Evolutionary conservation across 2,113 vertebrate genomes (phyloP).

Genomic region (Grantiella picta): DNA sequence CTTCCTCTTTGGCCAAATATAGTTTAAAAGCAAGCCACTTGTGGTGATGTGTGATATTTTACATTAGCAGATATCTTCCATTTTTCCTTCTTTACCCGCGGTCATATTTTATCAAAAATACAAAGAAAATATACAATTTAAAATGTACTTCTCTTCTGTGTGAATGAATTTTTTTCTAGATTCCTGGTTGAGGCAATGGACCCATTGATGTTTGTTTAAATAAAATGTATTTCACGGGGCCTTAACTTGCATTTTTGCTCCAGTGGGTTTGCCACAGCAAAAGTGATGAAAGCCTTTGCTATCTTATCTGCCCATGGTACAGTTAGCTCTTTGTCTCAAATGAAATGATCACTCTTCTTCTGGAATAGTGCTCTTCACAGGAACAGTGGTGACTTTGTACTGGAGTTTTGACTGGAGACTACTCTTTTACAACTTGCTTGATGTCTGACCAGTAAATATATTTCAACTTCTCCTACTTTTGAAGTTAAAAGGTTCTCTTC

Average conservation of each 20-base stretch:
- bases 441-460: background rate
- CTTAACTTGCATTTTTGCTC: background rate
- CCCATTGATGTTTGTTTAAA: background rate
- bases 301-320: background rate
- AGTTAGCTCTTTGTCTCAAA: background rate
- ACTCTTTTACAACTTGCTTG: background rate
- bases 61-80: background rate
- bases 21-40: background rate
- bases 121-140: background rate
- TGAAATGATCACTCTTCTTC: background rate
- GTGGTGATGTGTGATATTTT: background rate
- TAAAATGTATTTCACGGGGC: accelerated
- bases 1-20: background rate
- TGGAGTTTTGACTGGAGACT: background rate
- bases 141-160: background rate
- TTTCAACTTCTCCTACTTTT: background rate
- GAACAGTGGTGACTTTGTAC: background rate
- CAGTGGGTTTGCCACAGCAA: background rate
- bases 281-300: background rate
- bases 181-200: background rate
- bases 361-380: background rate
- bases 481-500: background rate
- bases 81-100: background rate
- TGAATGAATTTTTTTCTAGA: background rate
- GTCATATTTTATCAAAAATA: background rate